Evolutionary conservation across 2,888 invertebrate genomes (phyloP).

Genomic region (Mactromeris polynyma): DNA sequence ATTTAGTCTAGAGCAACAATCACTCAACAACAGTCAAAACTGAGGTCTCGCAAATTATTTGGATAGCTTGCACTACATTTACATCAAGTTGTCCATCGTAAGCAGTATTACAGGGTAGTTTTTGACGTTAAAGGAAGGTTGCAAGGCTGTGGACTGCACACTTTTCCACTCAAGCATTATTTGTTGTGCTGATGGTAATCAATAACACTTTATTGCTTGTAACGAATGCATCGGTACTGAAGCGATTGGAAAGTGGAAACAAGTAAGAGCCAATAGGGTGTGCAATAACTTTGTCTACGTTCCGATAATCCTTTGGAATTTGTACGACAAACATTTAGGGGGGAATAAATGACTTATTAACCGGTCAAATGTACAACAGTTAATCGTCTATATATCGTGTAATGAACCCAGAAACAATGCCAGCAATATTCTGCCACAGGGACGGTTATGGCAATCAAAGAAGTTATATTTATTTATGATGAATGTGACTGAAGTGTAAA

Average conservation of each 20-base stretch:
- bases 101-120: too few relatives aligned
- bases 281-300: not conserved
- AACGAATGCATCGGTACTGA: not conserved
- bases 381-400: not conserved
- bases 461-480: not conserved
- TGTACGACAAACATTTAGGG: not conserved
- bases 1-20: too few relatives aligned
- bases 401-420: not conserved
- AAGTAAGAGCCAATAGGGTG: not conserved
- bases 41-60: too few relatives aligned
- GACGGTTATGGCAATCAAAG: not conserved
- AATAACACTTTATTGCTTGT: not conserved
- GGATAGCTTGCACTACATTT: too few relatives aligned
- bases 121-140: not conserved
- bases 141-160: not conserved
- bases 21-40: too few relatives aligned
- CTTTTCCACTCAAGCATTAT: not conserved
- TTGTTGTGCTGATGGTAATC: not conserved
- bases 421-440: not conserved
- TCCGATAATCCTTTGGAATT: not conserved
- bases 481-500: not conserved
- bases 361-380: not conserved
- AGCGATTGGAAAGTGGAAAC: not conserved
- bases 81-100: too few relatives aligned
- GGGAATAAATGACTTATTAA: not conserved